Percentiles rank a stretch among this genome's conserved stretches.
phyloP scores from a whole-genome alignment of 2,888 invertebrate species.

The Coremacera marginata region DNA sequence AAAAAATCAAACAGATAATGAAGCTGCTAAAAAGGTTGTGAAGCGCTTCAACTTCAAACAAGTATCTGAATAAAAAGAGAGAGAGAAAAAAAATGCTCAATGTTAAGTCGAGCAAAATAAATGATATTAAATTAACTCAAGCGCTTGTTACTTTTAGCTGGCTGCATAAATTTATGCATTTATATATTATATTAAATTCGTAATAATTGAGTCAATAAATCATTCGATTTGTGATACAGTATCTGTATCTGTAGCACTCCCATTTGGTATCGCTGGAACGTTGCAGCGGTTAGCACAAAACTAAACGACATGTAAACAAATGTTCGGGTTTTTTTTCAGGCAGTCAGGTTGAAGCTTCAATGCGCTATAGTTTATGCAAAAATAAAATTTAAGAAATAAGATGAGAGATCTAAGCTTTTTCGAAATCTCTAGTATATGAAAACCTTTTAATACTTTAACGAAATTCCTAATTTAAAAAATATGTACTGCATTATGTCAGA shows the following conservation, averaged over 20 bases:
- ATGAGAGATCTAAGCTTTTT: too few species aligned
- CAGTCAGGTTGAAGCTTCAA: too few species aligned
- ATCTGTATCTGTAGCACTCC: conserved; percentile 22
- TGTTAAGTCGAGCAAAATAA: conserved; percentile 16
- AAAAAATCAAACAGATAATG: background rate
- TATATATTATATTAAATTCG: conserved; percentile 21
- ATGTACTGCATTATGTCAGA: too few species aligned
- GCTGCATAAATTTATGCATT: conserved; percentile 1
- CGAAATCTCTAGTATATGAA: too few species aligned
- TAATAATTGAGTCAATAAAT: conserved; percentile 40
- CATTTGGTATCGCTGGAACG: background rate
- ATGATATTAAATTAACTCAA: conserved; percentile 26
- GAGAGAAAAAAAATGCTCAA: conserved; percentile 12
- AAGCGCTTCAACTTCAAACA: background rate
- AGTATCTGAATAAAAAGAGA: background rate
- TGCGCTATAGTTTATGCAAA: too few species aligned
- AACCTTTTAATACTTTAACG: too few species aligned
- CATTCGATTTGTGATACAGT: conserved; percentile 40
- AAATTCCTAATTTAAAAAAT: too few species aligned
- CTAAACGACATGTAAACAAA: conserved; percentile 9
- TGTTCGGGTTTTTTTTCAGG: background rate
- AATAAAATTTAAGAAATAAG: too few species aligned
- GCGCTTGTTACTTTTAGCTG: background rate
- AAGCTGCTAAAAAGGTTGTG: background rate
- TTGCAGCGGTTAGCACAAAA: background rate